Evolutionary conservation across 35 echinoderm and acorn worm genomes (phyloP), one percentile per base, ranked within the genome.

Genomic region (Apostichopus japonicus): DNA sequence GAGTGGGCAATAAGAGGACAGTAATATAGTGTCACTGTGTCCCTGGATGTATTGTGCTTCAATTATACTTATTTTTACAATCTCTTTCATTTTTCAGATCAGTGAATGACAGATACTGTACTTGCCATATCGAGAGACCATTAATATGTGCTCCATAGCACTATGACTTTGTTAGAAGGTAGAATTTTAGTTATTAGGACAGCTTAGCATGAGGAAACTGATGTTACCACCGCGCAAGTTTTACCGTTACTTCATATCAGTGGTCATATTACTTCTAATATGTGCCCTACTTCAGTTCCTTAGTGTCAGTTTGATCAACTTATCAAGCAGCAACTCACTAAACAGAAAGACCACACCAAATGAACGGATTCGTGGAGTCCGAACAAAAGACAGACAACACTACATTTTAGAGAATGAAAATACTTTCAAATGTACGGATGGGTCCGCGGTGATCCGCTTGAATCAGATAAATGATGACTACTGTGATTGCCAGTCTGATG

Each of bases 391-490:
- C 65, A 54, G 70, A 15, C 24, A 57, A 10, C 70, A 93, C 6
- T 98, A 98, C 83, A 63, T 56, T 73, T 90, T 91, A 13, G 83
- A 96, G 19, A 23, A 71, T 55, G 67, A 80, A 14, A 86, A 91
- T 59, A 22, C 55, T 14, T 94, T 98, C 83, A 54, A 25, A 10
- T 98, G 97, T 78, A 53, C 81, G 15, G 93, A 95, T 71, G 80
- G 56, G 6, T 92, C 94, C 4, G 54, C 6, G 13, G 71, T 65
- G 55, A 90, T 98, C 53, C 93, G 93, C 2, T 88, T 93, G 58
- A 78, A 56, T 10, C 87, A 87, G n/a, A 82, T 98, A 21, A 98
- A 98, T 73, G 97, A 98, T 88, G 95, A 98, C 54, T 98, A 91
- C 79, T 98, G 97, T 93, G 97, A 98, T 67, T 98, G 97, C 65